Evolutionary conservation across 2,888 invertebrate genomes (phyloP), one percentile per base, ranked within the genome.

Genomic region (Orchestes rusci): DNA sequence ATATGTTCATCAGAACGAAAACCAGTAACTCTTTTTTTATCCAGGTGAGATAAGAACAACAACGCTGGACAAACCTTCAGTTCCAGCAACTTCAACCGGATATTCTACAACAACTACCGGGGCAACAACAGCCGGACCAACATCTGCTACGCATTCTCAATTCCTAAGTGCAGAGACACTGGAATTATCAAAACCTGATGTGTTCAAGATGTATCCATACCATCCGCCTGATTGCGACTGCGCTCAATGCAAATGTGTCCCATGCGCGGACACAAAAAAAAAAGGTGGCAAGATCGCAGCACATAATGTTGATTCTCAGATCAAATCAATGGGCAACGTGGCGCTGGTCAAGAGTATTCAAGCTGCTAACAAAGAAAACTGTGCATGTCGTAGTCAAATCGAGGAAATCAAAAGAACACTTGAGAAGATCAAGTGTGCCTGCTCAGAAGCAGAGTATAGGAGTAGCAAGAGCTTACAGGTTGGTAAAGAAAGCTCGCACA

Each of bases 361-460:
- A 28, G 47, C 40, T 0, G 45, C 46, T 8, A 49, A 43, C 4
- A 52, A 54, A 31, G 59, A 57, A 39, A 57, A 53, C 18, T 56
- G 54, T 29, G 48, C 53, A 18, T 59, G 59, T 32, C 47, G 51
- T 23, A 49, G 56, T n/a, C 57, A 59, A 44, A 58, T 59, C n/a
- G 49, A 56, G 4, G 59, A 61, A 40, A 56, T 61, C 29, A 52
- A 48, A 15, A 48, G 43, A 16, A 55, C 54, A 5, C 39, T 61
- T 17, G 52, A 54, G 12, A 56, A 54, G 33, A 60, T 61, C 10
- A 55, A 53, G 29, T 58, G 57, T 35, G 55, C 56, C 10, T 61
- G 61, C 33, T 52, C 41, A 13, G 56, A 56, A 23, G 61, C 56
- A 1, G 61, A 61, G 36, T 43, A 52, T 37, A 56, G 43, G 29